Evolutionary conservation across 2,113 vertebrate genomes (phyloP), one percentile per base, ranked within the genome.

Genomic region (Coturnix japonica): DNA sequence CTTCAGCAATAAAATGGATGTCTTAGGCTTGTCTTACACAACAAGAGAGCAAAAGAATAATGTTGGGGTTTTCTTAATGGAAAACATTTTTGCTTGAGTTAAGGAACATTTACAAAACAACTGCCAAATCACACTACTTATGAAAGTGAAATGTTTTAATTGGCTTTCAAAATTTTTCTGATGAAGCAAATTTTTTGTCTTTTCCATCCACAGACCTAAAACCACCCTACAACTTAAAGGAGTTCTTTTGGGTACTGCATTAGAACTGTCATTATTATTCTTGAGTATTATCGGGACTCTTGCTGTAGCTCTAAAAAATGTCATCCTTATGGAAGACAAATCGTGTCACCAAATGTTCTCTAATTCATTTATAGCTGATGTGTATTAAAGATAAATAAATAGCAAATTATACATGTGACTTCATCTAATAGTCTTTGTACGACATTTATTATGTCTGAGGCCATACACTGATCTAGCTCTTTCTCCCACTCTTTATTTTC

Each of bases 61-160:
- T 75, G 20, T 6, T 6, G n/a, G 20, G n/a, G n/a, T 39, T 61
- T 37, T 91, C 81, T 81, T 41, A 94, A 85, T 80, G 66, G 63
- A 79, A 95, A 94, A 96, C 87, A 92, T 83, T 95, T 97, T 95
- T 94, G 78, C 93, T 95, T 92, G 70, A 92, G 71, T 88, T 94
- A 89, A 95, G 94, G 70, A 88, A 94, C 89, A 80, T 86, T 94
- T 88, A 46, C 73, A 95, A 85, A 95, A 86, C 77, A 93, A 81
- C 85, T 96, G 93, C 91, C 93, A 97, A 93, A 97, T 95, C 84
- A 94, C 44, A 53, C 43, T 78, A 90, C 91, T 76, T 75, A 44
- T 59, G 80, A 80, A 83, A 87, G 44, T 81, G 94, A 97, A 97
- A 94, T 94, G 91, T 94, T 97, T 97, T 94, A 93, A 96, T 92